Percentiles rank a stretch among this genome's conserved stretches.
Conservation (phyloP, 2,113 vertebrate species). For the Dermatemys mawii region DNA sequence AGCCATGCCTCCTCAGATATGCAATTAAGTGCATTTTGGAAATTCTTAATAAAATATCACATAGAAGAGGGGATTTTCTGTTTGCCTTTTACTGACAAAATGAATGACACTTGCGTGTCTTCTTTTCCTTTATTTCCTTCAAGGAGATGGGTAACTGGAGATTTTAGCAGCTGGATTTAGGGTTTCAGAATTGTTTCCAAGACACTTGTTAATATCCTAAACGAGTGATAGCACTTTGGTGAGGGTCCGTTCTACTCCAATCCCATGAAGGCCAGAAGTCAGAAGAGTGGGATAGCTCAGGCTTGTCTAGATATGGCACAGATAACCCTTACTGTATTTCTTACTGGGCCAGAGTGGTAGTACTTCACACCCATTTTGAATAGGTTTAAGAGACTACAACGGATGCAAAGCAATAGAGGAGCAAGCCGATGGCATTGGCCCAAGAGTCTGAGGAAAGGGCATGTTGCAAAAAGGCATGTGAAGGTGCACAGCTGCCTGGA, state of each 20-base stretch:
- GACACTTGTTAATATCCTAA: background rate
- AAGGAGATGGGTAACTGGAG: background rate
- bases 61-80: fast-evolving
- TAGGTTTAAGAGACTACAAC: background rate
- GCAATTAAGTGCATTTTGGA: fast-evolving
- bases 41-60: background rate
- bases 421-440: background rate
- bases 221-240: background rate
- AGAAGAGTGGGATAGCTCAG: fast-evolving
- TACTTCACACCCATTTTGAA: background rate
- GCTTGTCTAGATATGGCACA: background rate
- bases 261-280: background rate
- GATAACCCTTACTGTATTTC: background rate
- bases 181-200: background rate
- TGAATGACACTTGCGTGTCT: background rate
- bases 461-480: fast-evolving
- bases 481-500: fast-evolving
- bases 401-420: background rate
- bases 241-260: background rate
- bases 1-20: too few species aligned
- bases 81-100: background rate
- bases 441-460: background rate
- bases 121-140: background rate
- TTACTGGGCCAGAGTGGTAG: background rate
- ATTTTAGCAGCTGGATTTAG: background rate